Evolutionary conservation across 2,888 invertebrate genomes (phyloP).

Genomic region (Caradrina kadenii): DNA sequence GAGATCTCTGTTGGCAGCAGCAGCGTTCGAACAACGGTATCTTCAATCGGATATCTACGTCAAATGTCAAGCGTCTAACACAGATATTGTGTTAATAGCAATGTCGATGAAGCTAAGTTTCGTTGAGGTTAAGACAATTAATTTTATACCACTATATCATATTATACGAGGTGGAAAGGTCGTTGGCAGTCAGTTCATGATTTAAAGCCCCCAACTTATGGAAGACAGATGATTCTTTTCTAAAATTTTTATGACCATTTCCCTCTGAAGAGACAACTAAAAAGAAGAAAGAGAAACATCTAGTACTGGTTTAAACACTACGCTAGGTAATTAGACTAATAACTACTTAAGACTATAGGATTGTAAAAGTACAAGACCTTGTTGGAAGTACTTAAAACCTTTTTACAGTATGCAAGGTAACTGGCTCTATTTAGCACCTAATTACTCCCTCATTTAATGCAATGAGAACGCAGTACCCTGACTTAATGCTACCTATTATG

Average conservation of each 20-base stretch:
- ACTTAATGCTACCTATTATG: neutral
- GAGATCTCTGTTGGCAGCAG: constrained; percentile 12
- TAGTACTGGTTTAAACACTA: neutral
- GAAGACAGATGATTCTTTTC: no score
- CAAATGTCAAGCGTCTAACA: constrained; percentile 32
- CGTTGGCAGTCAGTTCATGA: no score
- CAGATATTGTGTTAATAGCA: constrained; percentile 11
- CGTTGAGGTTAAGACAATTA: constrained; percentile 8
- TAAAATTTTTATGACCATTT: no score
- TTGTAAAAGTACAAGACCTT: constrained; percentile 13
- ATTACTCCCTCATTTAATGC: constrained; percentile 20
- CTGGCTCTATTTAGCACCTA: constrained; percentile 9
- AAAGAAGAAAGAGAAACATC: neutral
- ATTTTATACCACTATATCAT: neutral
- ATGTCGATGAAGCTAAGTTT: constrained; percentile 15
- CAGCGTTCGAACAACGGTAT: constrained; percentile 11
- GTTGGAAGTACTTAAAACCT: constrained; percentile 2
- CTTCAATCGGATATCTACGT: constrained; percentile 43
- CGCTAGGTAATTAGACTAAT: constrained; percentile 19
- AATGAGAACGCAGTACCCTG: neutral
- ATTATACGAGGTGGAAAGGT: no score
- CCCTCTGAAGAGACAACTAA: no score
- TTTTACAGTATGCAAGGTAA: constrained; percentile 3
- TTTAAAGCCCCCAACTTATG: no score
- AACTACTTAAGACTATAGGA: neutral